phyloP scores from a whole-genome alignment of 2,113 vertebrate species.

The Hippocampus mohnikei region DNA sequence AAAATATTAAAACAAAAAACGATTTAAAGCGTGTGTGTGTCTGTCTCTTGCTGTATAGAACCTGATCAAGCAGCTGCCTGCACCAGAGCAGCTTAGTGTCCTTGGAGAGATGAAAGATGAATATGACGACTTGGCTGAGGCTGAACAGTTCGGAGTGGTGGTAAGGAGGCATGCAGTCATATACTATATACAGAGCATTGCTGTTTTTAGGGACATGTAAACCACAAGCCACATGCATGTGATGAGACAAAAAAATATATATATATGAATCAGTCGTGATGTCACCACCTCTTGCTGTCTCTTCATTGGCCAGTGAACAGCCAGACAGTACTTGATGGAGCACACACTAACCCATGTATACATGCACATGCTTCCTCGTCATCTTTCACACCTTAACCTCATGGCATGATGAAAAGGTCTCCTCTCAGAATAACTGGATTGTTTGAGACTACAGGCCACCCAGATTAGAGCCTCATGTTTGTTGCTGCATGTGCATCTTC shows the following conservation, averaged over 20 bases:
- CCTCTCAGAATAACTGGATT: slow-evolving; percentile 38
- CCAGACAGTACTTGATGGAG: slow-evolving; percentile 18
- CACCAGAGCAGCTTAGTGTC: slow-evolving; percentile 69
- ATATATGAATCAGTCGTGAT: slow-evolving; percentile 66
- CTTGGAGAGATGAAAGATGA: slow-evolving; percentile 81
- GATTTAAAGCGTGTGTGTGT: background rate
- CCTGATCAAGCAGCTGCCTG: slow-evolving; percentile 80
- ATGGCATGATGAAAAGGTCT: slow-evolving; percentile 39
- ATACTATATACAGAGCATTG: background rate
- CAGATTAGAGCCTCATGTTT: slow-evolving; percentile 3
- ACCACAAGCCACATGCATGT: slow-evolving; percentile 16
- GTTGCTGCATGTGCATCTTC: background rate
- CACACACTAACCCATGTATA: slow-evolving; percentile 20
- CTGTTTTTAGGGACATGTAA: slow-evolving; percentile 5
- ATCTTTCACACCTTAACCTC: slow-evolving; percentile 45
- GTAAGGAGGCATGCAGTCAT: slow-evolving; percentile 57
- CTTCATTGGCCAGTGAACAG: slow-evolving; percentile 55
- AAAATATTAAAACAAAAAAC: background rate
- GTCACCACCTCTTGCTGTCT: slow-evolving; percentile 38
- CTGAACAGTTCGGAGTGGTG: slow-evolving; percentile 85
- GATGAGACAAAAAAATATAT: background rate
- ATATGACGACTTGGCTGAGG: slow-evolving; percentile 81
- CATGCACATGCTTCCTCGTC: slow-evolving; percentile 10
- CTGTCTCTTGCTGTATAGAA: slow-evolving; percentile 65
- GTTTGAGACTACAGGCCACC: slow-evolving; percentile 18